Base-by-base conservation (phyloP, 2,888 invertebrate genomes). In the Caenorhabditis uteleia region DNA sequence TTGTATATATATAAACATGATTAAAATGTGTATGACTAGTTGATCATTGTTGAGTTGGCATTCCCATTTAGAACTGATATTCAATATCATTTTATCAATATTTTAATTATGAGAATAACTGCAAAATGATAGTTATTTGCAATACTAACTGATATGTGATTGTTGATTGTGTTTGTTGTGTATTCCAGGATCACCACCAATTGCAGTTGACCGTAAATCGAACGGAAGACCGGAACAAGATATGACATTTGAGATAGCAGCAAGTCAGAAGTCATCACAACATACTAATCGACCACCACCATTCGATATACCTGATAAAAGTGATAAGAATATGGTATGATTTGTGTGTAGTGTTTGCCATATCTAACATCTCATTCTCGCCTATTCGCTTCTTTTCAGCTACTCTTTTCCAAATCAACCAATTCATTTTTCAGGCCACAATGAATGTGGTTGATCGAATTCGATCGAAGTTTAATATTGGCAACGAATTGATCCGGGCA, bases 391-490 rank as follows among this genome's bases (percentile, higher is more conserved):
- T n/a, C n/a, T n/a, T n/a, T n/a, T n/a, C n/a, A 12, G 31, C 31
- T 31, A 31, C 8, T 10, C 31, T 12, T 10, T 10, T 31, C 8
- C 31, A 31, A n/a, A n/a, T n/a, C 20, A 18, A n/a, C n/a, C 16
- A 16, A 7, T 29, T 31, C 10, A 14, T 10, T 7, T 34, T 47
- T 23, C 26, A 50, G 39, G 18, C 21, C 34, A 20, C 26, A 6
- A 66, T 59, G 60, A 73, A 70, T 36, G n/a, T 72, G 14, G 74
- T 76, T 7, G 75, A 76, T 20, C 48, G 65, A 21, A 40, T 74
- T 29, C 66, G 72, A 33, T 48, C 60, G 20, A 68, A 65, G 26
- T 58, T 72, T 26, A 48, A 53, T 25, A 74, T 76, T 48, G 54
- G 57, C 23, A 72, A 74, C 33, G 72, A 76, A 27, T 45, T 76